Evolutionary conservation across 2,797 vertebrate species (phyloP), one percentile per base, ranked within the genome.

Genomic region (Sebastiscus tertius): DNA sequence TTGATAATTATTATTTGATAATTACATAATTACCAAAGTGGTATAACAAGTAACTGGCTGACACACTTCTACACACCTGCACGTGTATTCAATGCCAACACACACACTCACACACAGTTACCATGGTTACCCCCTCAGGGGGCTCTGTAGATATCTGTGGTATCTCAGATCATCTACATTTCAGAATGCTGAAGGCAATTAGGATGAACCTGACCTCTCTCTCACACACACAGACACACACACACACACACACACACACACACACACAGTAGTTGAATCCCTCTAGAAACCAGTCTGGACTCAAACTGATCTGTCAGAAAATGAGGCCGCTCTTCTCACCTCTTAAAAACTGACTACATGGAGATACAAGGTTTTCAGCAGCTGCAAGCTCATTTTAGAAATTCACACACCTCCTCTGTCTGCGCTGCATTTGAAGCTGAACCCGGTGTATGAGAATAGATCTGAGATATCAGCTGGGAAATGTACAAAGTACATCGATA

Each of bases 111-210:
- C 31, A 29, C 16, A 36, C 31, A 31, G 90, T 93, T 89, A 60
- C 91, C 84, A 88, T 89, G 76, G 90, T 79, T 78, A 90, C 89
- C 2, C 13, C 5, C 42, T 69, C 39, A 59, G 22, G 60, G 68
- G 69, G 59, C 63, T 75, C 36, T 58, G 69, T 56, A 34, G 69
- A 72, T 72, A 36, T 80, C 66, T 42, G 27, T 49, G 61, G 29
- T 83, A 80, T 87, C 72, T 75, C 42, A 67, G 49, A 86, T 89
- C 75, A 83, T 88, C 77, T 80, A 39, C 63, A 81, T 88, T 72
- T 88, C 77, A 42, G n/a, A 72, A 75, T 74, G 75, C 27, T 78
- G 80, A 82, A 65, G 67, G 79, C 80, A 87, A 85, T 89, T 83
- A 84, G 9, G 75, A 73, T 73, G 66, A 87, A 69, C 46, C 75